Base-by-base conservation (phyloP, 2,797 vertebrate species). In the Nyctibius grandis region DNA sequence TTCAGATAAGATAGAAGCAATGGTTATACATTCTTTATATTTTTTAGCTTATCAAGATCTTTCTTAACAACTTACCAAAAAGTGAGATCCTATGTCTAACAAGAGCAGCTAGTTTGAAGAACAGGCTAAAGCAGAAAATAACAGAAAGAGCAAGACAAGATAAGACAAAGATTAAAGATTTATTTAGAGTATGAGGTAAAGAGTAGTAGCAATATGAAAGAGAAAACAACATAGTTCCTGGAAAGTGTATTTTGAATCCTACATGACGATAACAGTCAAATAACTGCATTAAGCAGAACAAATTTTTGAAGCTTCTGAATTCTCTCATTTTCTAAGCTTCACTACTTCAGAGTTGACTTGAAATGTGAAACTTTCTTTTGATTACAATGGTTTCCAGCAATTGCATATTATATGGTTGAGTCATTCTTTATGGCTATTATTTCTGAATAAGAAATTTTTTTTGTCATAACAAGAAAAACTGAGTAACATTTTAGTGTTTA, bases 71-170 rank as follows among this genome's bases (percentile, higher is more conserved):
- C 99, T 99, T 99, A 99, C 99, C 99, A 97, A 99, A 99, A 96
- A 99, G 98, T 85, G 99, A 99, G 98, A 99, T 99, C 98, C 99
- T 99, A 98, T 99, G 99, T 98, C 99, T 99, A 98, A 99, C 99
- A 98, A 99, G 99, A 98, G 99, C 99, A 97, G 99, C 99, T 97
- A 99, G 98, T 98, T 99, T 99, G 99, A 99, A 99, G 98, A 99
- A 99, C 50, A 99, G 98, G 98, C 99, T 99, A 89, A 97, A 97
- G 95, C 40, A 97, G 93, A 96, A 94, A 96, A 97, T 89, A 97
- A 97, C 25, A 70, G 44, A 97, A 89, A 97, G n/a, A 97, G 94
- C 88, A 89, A 89, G 95, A 97, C 96, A 94, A 93, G 92, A 94
- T 77, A 93, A 42, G 90, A 84, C 20, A 88, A 68, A 96, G 85